These are phyloP conservation scores for Caenorhabditis auriculariae DNA, from an alignment of 2,888 invertebrate species.

Conservation along the genomic window DNA sequence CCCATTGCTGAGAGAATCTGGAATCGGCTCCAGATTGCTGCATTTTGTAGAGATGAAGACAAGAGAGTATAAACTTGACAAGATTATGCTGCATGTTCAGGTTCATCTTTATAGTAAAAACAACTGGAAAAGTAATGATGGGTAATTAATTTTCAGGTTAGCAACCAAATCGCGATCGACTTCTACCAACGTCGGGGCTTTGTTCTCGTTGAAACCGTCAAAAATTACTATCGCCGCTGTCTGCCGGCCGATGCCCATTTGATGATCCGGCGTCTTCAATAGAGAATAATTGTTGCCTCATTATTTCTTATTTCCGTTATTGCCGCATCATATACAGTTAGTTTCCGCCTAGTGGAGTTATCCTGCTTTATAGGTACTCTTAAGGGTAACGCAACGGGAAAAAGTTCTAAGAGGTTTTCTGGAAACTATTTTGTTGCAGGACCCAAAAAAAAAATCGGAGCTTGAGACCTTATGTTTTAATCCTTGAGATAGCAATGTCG, in stretches of 20 bases:
- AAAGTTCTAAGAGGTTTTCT: no score
- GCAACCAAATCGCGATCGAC: conserved; percentile 22
- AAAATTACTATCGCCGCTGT: conserved; percentile 24
- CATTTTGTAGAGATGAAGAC: conserved; percentile 20
- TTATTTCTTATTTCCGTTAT: no score
- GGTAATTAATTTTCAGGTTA: conserved; percentile 11
- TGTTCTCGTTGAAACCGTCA: conserved; percentile 2
- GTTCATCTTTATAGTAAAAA: neutral
- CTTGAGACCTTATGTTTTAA: no score
- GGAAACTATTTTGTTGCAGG: no score
- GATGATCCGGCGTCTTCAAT: no score
- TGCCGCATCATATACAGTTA: no score
- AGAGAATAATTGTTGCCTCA: no score
- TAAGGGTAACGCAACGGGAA: no score
- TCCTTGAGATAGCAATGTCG: no score
- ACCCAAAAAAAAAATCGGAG: no score
- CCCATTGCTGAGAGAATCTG: conserved; percentile 18
- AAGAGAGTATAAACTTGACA: conserved; percentile 7
- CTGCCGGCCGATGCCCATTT: conserved; percentile 23
- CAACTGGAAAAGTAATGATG: neutral
- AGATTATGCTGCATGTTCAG: conserved; percentile 32
- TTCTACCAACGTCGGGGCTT: conserved; percentile 31
- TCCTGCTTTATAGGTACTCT: no score
- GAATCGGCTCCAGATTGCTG: conserved; percentile 23
- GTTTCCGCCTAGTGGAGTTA: no score